Evolutionary conservation across 1,140 invertebrate species (phyloP).

Genomic region (Drosophila murphyi): DNA sequence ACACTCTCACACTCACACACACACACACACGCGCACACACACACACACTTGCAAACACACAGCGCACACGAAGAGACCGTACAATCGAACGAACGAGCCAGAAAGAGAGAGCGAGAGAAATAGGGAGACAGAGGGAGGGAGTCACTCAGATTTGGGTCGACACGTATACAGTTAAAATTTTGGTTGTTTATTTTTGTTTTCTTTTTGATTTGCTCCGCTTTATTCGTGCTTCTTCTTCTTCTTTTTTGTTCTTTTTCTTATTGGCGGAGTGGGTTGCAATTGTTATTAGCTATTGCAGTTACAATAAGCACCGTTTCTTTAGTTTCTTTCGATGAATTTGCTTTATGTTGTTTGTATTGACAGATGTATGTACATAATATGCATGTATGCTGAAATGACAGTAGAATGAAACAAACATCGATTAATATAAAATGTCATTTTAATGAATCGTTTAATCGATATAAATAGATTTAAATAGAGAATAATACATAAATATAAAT

Average conservation of each 20-base stretch:
- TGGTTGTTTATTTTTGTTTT: conserved; percentile 19
- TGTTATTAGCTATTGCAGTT: conserved; percentile 35
- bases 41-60: conserved; percentile 20
- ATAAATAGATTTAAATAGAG: too few species aligned
- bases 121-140: conserved; percentile 16
- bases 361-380: conserved; percentile 15
- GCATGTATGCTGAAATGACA: conserved; percentile 42
- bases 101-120: background rate
- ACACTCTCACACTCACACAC: conserved; percentile 25
- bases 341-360: background rate
- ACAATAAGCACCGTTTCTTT: conserved; percentile 44
- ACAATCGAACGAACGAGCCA: background rate
- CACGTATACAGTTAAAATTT: conserved; percentile 45
- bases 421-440: conserved; percentile 2
- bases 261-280: conserved; percentile 17
- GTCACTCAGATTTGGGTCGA: conserved; percentile 42
- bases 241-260: conserved; percentile 19
- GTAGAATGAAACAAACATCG: background rate
- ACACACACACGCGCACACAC: conserved; percentile 23
- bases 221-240: conserved; percentile 11
- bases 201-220: conserved; percentile 2
- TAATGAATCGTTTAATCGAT: too few species aligned
- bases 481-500: too few species aligned
- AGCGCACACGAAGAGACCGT: conserved; percentile 21
- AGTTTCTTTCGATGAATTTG: conserved; percentile 8